A percentile compares a stretch with the other conserved stretches of the same genome.
phyloP scores from a whole-genome alignment of 2,888 invertebrate species.

The Phyllotreta striolata region DNA sequence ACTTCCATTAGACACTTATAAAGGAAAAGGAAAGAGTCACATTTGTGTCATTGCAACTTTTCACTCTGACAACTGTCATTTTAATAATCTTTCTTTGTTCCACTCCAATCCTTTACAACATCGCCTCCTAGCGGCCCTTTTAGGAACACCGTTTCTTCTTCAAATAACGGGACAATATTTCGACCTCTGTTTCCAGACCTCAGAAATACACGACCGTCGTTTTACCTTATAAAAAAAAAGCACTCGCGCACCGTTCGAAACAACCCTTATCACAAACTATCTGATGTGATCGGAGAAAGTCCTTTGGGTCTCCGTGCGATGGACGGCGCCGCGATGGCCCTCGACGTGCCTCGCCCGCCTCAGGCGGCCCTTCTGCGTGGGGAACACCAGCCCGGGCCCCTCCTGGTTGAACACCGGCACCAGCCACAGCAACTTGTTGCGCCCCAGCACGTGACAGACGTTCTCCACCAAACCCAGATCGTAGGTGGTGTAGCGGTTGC shows the following conservation, averaged over 20 bases:
- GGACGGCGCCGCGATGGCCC: not conserved
- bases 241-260: not conserved
- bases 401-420: conserved; percentile 43
- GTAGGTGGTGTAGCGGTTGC: conserved; percentile 44
- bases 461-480: conserved; percentile 43
- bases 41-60: too few species aligned
- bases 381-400: conserved; percentile 46
- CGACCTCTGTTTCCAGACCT: too few species aligned
- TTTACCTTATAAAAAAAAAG: too few species aligned
- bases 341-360: not conserved
- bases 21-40: too few species aligned
- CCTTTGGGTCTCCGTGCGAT: conserved; percentile 10
- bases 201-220: too few species aligned
- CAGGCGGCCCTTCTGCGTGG: conserved; percentile 32
- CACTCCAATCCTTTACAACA: too few species aligned
- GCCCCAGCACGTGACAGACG: conserved; percentile 38
- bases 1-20: too few species aligned
- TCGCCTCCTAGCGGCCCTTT: too few species aligned
- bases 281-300: conserved; percentile 27
- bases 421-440: conserved; percentile 45
- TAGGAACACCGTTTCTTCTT: too few species aligned
- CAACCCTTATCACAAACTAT: not conserved
- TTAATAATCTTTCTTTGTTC: too few species aligned
- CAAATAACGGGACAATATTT: too few species aligned
- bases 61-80: too few species aligned